Conservation (phyloP, 2,888 invertebrate species). For the Chrysomela aeneicollis region DNA sequence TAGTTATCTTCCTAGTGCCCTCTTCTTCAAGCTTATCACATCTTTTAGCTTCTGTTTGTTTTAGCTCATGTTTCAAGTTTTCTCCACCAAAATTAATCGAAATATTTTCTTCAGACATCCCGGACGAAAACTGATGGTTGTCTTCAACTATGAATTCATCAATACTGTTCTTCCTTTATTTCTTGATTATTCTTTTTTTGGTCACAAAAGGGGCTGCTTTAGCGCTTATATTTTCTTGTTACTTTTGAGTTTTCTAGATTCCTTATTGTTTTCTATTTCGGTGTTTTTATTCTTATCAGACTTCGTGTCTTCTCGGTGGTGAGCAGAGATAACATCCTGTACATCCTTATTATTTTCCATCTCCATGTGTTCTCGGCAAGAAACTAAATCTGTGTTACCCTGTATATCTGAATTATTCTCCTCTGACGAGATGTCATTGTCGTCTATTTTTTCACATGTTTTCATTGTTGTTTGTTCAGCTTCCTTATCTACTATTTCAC, state of each 20-base stretch:
- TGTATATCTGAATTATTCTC: background rate
- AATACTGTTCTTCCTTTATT: conserved; percentile 2
- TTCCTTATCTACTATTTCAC: conserved; percentile 11
- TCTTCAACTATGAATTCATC: conserved; percentile 6
- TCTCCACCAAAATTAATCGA: background rate
- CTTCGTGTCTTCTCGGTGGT: conserved; percentile 8
- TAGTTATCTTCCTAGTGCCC: too few species aligned
- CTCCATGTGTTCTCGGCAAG: background rate
- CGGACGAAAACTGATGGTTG: conserved; percentile 5
- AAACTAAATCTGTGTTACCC: conserved; percentile 2
- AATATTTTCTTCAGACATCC: conserved; percentile 9
- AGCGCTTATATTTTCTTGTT: background rate
- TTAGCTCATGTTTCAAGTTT: conserved; percentile 7
- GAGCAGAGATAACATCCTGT: conserved; percentile 3
- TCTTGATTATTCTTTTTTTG: conserved; percentile 6
- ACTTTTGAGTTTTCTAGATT: conserved; percentile 4
- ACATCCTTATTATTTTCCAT: background rate
- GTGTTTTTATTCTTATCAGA: background rate
- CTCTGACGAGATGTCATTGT: background rate
- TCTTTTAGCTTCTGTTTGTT: background rate
- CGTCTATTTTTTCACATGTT: background rate
- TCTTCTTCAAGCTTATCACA: background rate
- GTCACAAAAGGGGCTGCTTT: background rate
- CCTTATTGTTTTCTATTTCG: conserved; percentile 5
- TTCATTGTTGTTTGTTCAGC: background rate